These are phyloP conservation scores for Frankliniella fusca DNA, from an alignment of 2,888 invertebrate genomes.

Conservation along the genomic window DNA sequence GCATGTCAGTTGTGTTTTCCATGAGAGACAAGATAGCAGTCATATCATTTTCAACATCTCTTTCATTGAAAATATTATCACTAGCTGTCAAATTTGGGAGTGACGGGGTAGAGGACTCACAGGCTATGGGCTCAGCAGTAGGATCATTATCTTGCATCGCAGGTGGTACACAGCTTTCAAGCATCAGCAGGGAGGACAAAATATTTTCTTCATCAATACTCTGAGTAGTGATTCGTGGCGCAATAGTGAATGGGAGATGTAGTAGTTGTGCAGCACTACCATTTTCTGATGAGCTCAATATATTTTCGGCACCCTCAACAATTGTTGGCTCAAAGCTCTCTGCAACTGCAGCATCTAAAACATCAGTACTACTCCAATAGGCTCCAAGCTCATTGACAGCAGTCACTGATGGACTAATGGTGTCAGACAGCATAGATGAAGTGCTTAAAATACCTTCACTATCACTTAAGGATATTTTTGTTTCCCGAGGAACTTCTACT, in stretches of 20 bases:
- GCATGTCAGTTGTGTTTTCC: not conserved
- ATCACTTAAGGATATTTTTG: not conserved
- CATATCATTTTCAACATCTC: not conserved
- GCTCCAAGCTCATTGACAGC: not conserved
- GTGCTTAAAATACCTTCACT: not conserved
- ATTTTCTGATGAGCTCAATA: not conserved
- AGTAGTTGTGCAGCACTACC: constrained; percentile 1
- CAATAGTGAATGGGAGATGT: constrained; percentile 10
- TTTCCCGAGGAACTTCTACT: not conserved
- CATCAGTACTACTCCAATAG: constrained; percentile 4
- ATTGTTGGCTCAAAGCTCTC: not conserved
- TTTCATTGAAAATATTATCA: not conserved
- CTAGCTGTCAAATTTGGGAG: not conserved
- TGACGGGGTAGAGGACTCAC: not conserved
- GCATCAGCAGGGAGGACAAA: not conserved
- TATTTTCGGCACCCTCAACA: not conserved
- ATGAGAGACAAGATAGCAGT: not conserved
- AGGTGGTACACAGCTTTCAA: not conserved
- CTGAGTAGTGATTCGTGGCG: not conserved
- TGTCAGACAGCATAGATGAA: not conserved
- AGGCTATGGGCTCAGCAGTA: too few relatives aligned
- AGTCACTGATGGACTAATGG: not conserved
- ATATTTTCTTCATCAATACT: constrained; percentile 13
- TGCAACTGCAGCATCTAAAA: constrained; percentile 16
- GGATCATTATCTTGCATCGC: not conserved